Evolutionary conservation across 2,888 invertebrate genomes (phyloP).

Genomic region (Aplocera efformata): DNA sequence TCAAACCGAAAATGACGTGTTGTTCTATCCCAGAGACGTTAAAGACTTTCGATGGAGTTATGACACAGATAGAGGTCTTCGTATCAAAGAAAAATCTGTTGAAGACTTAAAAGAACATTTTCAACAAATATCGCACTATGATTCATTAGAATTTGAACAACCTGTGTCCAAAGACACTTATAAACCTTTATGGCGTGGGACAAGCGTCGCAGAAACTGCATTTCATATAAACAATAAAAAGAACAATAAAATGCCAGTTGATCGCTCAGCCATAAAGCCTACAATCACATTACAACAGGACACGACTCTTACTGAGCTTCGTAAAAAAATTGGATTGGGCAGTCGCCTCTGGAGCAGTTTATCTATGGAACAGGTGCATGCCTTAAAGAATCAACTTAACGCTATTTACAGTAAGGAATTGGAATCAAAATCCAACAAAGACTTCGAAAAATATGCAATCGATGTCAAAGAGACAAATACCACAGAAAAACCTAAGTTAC

Average conservation of each 20-base stretch:
- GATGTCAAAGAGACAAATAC: conserved; percentile 74
- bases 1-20: conserved; percentile 90
- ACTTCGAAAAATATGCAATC: conserved; percentile 79
- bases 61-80: conserved; percentile 86
- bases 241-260: conserved; percentile 67
- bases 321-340: conserved; percentile 82
- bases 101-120: conserved; percentile 91
- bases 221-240: conserved; percentile 82
- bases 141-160: conserved; percentile 65
- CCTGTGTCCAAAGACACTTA: conserved; percentile 83
- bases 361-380: conserved; percentile 90
- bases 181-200: conserved; percentile 91
- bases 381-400: conserved; percentile 88
- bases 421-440: conserved; percentile 59
- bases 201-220: conserved; percentile 89
- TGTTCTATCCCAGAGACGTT: conserved; percentile 88
- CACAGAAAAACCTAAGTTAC: conserved; percentile 60
- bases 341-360: conserved; percentile 90
- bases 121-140: conserved; percentile 81
- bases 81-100: conserved; percentile 92
- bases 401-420: conserved; percentile 88
- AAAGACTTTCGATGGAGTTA: conserved; percentile 88
- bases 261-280: conserved; percentile 45
- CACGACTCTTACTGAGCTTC: conserved; percentile 64
- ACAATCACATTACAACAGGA: conserved; percentile 55